Evolutionary conservation across 2,113 vertebrate genomes (phyloP).

Genomic region (Oncorhynchus tshawytscha): DNA sequence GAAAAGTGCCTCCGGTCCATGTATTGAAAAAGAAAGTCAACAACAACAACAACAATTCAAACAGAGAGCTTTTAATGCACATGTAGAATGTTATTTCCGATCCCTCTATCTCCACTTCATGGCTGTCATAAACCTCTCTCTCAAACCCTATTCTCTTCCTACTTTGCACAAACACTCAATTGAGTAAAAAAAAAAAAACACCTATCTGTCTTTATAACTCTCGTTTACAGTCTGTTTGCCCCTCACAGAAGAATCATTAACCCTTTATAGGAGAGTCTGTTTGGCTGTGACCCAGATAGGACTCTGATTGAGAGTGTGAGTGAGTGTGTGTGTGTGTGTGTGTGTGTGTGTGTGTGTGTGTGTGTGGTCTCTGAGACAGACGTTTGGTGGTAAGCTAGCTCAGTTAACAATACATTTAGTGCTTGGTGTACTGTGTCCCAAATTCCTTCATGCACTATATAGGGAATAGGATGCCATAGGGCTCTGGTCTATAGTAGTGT

Average conservation of each 20-base stretch:
- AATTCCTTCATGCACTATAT: background rate
- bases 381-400: too few relatives aligned
- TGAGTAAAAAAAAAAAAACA: background rate
- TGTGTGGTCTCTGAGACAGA: conserved; percentile 4
- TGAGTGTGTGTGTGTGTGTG: too few relatives aligned
- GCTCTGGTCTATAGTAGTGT: too few relatives aligned
- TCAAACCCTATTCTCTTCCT: background rate
- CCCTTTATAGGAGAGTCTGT: background rate
- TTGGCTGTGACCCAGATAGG: background rate
- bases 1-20: background rate
- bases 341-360: conserved; percentile 15
- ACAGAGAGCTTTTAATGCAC: background rate
- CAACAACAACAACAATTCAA: conserved; percentile 15
- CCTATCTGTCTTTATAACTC: background rate
- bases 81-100: background rate
- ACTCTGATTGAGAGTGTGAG: background rate
- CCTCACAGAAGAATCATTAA: conserved; percentile 6
- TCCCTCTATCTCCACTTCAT: background rate
- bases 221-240: conserved; percentile 8
- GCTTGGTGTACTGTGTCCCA: background rate
- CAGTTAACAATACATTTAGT: background rate
- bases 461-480: too few relatives aligned
- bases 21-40: background rate
- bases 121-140: background rate
- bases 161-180: background rate